Evolutionary conservation across 2,888 invertebrate genomes (phyloP), one percentile per base, ranked within the genome.

Genomic region (Drosophila formosana): DNA sequence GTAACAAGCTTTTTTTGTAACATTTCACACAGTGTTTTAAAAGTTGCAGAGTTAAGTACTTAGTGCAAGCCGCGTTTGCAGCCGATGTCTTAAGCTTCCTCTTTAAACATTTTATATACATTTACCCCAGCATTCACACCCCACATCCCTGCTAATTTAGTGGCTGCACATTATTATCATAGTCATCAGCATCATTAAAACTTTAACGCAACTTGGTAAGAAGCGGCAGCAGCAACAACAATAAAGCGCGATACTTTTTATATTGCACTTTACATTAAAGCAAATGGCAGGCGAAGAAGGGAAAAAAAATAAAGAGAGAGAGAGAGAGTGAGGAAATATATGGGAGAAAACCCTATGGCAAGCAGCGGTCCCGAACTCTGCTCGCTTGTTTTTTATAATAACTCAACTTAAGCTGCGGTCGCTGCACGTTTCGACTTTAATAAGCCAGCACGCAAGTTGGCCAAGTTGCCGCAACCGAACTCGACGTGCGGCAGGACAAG

Each of bases 101-200:
- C 67, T 61, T 73, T 55, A 56, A 71, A 39, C 53, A 65, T 73
- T 78, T 75, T 55, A 73, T 73, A 41, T 62, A 53, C 66, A 60
- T 49, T 61, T 61, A 50, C 43, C 23, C 50, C 51, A 41, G 46
- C 71, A 47, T 52, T 56, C 45, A 45, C 58, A 23, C 66, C 60
- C 53, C 78, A 45, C 80, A 50, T 56, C 60, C 45, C 80, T 69
- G 86, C 87, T 88, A 89, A 85, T 85, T 85, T 88, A 88, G 88
- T 89, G 88, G 86, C 82, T 80, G 73, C 88, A 78, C 89, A 86
- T 80, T 89, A 89, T 86, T 89, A 86, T 86, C 89, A 80, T 82
- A 83, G 89, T 86, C 89, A 86, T 89, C 86, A 88, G 87, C 89
- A 89, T 86, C 86, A 86, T 86, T 86, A 86, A 86, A 86, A 86